These are phyloP conservation scores for Drosophila mimetica DNA, from an alignment of 2,888 invertebrate species.

Conservation along the genomic window DNA sequence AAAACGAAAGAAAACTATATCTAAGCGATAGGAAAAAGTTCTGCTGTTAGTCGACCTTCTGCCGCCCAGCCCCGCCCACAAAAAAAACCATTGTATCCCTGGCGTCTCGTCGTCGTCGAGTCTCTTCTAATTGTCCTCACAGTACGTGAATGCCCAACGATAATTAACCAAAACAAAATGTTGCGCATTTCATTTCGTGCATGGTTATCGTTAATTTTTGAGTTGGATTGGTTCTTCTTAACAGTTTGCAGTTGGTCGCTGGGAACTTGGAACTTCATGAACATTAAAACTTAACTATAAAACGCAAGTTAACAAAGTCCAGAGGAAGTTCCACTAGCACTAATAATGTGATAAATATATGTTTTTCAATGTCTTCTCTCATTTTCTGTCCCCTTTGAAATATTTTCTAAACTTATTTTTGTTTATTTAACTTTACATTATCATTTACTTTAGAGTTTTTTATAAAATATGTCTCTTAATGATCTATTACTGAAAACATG, in stretches of 20 bases:
- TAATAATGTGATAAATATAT: neutral
- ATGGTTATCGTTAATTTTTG: slow-evolving; percentile 41
- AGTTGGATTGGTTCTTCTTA: slow-evolving; percentile 18
- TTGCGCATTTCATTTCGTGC: slow-evolving; percentile 24
- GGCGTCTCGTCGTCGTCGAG: too few relatives aligned
- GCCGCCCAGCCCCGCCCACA: slow-evolving; percentile 12
- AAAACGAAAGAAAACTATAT: slow-evolving; percentile 1
- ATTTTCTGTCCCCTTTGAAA: neutral
- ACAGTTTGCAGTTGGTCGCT: slow-evolving; percentile 11
- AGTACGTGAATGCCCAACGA: slow-evolving; percentile 28
- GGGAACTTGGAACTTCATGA: neutral
- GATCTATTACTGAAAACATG: too few relatives aligned
- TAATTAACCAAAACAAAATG: slow-evolving; percentile 20
- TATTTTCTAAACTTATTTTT: too few relatives aligned
- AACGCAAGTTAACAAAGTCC: neutral
- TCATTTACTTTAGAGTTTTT: too few relatives aligned
- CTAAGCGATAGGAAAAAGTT: slow-evolving; percentile 2
- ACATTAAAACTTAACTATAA: too few relatives aligned
- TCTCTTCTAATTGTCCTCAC: slow-evolving; percentile 27
- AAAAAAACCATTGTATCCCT: too few relatives aligned
- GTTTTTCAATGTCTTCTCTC: neutral
- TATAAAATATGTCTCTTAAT: too few relatives aligned
- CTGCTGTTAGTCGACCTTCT: slow-evolving; percentile 2
- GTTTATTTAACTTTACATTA: too few relatives aligned
- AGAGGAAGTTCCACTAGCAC: neutral